A percentile compares a stretch with the other conserved stretches of the same genome.
These are phyloP conservation scores for Oligia strigilis DNA, from an alignment of 2,888 invertebrate species.

Conservation along the genomic window DNA sequence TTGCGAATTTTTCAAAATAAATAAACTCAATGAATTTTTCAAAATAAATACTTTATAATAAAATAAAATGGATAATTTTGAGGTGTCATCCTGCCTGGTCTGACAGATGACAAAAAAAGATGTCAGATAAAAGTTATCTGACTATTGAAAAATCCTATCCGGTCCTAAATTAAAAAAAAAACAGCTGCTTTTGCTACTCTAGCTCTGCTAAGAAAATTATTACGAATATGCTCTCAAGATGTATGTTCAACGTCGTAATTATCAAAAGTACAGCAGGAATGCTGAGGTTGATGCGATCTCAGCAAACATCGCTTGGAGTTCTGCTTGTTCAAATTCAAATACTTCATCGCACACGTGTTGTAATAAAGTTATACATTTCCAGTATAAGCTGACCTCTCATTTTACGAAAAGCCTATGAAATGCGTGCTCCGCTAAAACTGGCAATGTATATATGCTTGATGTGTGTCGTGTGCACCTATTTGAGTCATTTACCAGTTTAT, in stretches of 20 bases:
- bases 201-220: neutral
- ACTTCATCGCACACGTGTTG: slow-evolving; percentile 13
- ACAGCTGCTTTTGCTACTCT: neutral
- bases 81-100: too few species aligned
- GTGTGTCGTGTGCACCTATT: neutral
- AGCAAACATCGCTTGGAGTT: slow-evolving; percentile 35
- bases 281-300: neutral
- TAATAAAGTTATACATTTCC: slow-evolving; percentile 14
- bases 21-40: too few species aligned
- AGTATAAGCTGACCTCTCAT: neutral
- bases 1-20: too few species aligned
- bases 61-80: too few species aligned
- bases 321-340: slow-evolving; percentile 35
- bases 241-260: neutral
- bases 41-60: too few species aligned
- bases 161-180: neutral
- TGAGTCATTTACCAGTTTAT: slow-evolving; percentile 1
- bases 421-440: neutral
- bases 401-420: neutral
- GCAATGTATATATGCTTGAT: neutral
- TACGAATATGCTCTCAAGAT: neutral
- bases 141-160: neutral
- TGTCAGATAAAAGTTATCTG: neutral
- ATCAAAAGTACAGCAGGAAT: neutral
- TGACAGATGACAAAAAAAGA: too few species aligned